Evolutionary conservation across 2,113 vertebrate genomes (phyloP).

Genomic region (Grammomys dolichurus): DNA sequence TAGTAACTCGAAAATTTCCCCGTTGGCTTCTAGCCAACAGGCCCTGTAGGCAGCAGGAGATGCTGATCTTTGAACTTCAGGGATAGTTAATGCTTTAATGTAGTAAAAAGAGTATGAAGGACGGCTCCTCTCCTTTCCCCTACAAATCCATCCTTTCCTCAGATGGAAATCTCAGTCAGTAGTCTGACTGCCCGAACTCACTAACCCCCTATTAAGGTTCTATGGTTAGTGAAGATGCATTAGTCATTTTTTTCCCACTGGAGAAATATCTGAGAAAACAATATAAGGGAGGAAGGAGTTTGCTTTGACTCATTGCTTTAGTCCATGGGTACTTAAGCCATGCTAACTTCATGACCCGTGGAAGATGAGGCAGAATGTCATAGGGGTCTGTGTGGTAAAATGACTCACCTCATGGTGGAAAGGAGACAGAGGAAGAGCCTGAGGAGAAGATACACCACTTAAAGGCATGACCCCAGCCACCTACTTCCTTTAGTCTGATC

Average conservation of each 20-base stretch:
- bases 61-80: slow-evolving; percentile 37
- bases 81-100: slow-evolving; percentile 43
- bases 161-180: neutral
- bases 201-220: slow-evolving; percentile 21
- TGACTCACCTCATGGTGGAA: neutral
- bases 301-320: neutral
- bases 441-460: neutral
- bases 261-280: neutral
- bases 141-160: neutral
- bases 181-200: slow-evolving; percentile 17
- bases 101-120: neutral
- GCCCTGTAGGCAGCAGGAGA: slow-evolving; percentile 58
- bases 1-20: slow-evolving; percentile 75
- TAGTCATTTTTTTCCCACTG: neutral
- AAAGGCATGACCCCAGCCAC: neutral
- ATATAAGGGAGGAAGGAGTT: no score
- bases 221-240: neutral
- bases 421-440: neutral
- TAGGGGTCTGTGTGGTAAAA: neutral
- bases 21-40: slow-evolving; percentile 58
- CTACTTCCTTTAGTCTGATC: neutral
- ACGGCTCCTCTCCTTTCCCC: neutral
- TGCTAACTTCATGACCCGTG: neutral
- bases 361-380: neutral
- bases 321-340: neutral